Evolutionary conservation across 2,113 vertebrate genomes (phyloP), one percentile per base, ranked within the genome.

Genomic region (Bostrychus sinensis): DNA sequence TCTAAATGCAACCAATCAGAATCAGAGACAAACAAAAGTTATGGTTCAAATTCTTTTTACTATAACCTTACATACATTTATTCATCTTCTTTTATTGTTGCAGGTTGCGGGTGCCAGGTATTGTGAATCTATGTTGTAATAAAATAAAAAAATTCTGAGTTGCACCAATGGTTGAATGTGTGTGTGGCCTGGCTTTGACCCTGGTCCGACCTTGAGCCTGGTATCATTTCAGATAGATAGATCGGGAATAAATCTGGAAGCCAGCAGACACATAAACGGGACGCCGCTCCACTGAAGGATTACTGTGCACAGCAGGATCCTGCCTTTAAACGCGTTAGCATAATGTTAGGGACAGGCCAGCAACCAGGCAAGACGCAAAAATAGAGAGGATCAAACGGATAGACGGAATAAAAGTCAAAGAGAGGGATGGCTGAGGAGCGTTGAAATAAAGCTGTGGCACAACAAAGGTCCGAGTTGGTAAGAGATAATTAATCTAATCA

Each of bases 291-390:
- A 61, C 51, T 62, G 71, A 72, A 57, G 64, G 81, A 85, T 81
- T 84, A 81, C 63, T 68, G 42, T 28, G 58, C 69, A 72, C 86
- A 76, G 73, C 65, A 17, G 64, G 76, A 80, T 56, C 4, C 50
- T 64, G 72, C 56, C 62, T 82, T 81, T 70, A 82, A 82, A 82
- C 66, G 72, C 77, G 74, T 84, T 85, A 75, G 74, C 71, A 71
- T 85, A 84, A 84, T 80, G 72, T 41, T 32, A 39, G 59, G 73
- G 80, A 77, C 78, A 72, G 60, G 45, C 61, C 66, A 74, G n/a
- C 53, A 72, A 63, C 51, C 57, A 64, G 30, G 28, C 41, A 13
- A 58, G 62, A 42, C 4, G 2, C 57, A 9, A 62, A 53, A n/a
- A 56, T 17, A 54, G 37, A 56, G 3, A 58, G 45, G 45, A 19